Evolutionary conservation across 2,888 invertebrate species (phyloP), one percentile per base, ranked within the genome.

Genomic region (Drosophila neotestacea): DNA sequence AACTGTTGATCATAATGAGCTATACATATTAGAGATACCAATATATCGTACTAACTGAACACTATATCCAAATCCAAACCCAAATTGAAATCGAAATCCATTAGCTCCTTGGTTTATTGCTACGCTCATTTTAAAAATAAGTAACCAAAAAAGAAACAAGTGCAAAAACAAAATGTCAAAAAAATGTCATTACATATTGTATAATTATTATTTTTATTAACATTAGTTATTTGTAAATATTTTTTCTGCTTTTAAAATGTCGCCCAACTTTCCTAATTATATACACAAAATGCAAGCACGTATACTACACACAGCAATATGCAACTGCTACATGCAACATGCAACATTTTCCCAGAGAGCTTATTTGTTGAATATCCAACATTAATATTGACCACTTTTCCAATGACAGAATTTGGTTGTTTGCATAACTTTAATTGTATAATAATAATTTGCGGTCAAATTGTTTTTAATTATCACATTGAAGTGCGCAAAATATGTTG

Each of bases 201-300:
- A 62, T 77, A 69, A 77, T 69, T 56, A 69, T 70, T 77, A 73
- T 55, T 65, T 63, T 79, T 66, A 70, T 67, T 70, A 71, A 70
- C 67, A 68, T 81, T 84, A 84, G 65, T 77, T 86, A 84, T 79
- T 67, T 81, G 84, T 84, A 86, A 84, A 86, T 84, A 86, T 85
- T 59, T 68, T 70, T 86, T 70, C 67, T 65, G 81, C 79, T 83
- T 84, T 86, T 86, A 86, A 86, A 81, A 63, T 84, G 83, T 84
- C 87, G 55, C 79, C 65, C 56, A 56, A 44, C 13, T 44, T 56
- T 52, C 47, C 39, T 63, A 69, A 77, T 55, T 79, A 55, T 81
- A 71, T 41, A 61, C 69, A 51, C 36, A 36, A 54, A 67, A 59
- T 41, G 51, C 34, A 28, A 51, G 51, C 59, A 65, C 38, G 65